These are phyloP conservation scores for Vimba vimba DNA, from an alignment of 2,113 vertebrate species.

Conservation along the genomic window DNA sequence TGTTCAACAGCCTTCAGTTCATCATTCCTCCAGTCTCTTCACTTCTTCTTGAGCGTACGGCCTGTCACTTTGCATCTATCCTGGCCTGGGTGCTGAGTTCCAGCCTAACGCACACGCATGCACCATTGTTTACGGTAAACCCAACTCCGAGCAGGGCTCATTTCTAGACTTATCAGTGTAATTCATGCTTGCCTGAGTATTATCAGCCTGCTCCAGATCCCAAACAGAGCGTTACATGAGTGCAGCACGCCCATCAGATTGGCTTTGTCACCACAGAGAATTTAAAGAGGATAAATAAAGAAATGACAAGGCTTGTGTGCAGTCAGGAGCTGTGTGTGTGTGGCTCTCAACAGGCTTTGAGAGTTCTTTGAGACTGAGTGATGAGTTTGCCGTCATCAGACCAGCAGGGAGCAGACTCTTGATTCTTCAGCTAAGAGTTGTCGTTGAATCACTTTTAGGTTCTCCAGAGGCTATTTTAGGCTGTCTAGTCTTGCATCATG, in stretches of 20 bases:
- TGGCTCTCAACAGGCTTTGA: conserved; percentile 3
- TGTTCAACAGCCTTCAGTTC: background rate
- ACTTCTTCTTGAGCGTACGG: background rate
- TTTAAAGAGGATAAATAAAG: conserved; percentile 66
- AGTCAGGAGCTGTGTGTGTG: conserved; percentile 8
- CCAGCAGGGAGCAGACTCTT: conserved; percentile 15
- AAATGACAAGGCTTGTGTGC: conserved; percentile 34
- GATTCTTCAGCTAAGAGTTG: conserved; percentile 31
- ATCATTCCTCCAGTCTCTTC: conserved; percentile 1
- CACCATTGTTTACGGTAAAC: conserved; percentile 42
- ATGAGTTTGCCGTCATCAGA: conserved; percentile 28
- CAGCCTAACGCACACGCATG: conserved; percentile 7
- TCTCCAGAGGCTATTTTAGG: conserved; percentile 2
- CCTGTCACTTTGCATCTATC: conserved; percentile 20
- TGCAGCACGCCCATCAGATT: conserved; percentile 69
- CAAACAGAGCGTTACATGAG: conserved; percentile 65
- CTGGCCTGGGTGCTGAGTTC: background rate
- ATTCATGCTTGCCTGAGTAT: conserved; percentile 69
- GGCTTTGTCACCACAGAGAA: conserved; percentile 66
- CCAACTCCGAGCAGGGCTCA: conserved; percentile 16
- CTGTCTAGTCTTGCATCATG: background rate
- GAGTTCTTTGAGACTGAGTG: background rate
- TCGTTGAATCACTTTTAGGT: background rate
- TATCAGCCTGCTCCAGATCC: conserved; percentile 72
- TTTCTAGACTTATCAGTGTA: conserved; percentile 56